A percentile compares a stretch with the other conserved stretches of the same genome.
Evolutionary conservation across 2,113 vertebrate species (phyloP).

Genomic region (Eptesicus fuscus): DNA sequence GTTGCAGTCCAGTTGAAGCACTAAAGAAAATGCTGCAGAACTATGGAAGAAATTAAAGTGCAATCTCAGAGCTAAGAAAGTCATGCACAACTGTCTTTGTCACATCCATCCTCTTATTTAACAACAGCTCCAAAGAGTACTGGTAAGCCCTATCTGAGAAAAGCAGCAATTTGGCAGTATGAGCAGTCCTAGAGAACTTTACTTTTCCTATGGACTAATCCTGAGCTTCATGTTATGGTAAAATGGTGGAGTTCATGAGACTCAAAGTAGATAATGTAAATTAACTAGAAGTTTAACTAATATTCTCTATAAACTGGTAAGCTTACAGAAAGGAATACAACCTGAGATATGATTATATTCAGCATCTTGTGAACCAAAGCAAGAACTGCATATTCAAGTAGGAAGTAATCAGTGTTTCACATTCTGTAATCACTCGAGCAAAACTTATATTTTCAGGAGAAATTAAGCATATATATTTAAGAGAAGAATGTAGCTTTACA

Average conservation of each 20-base stretch:
- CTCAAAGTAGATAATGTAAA: not conserved
- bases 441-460: slow-evolving; percentile 30
- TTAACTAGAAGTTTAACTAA: slow-evolving; percentile 9
- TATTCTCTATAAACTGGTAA: not conserved
- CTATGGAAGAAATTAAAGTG: not conserved
- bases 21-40: not conserved
- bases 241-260: not conserved
- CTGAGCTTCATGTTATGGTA: not conserved
- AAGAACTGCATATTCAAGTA: slow-evolving; percentile 14
- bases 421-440: slow-evolving; percentile 20
- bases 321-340: not conserved
- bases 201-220: not conserved
- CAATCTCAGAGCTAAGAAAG: not conserved
- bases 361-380: slow-evolving; percentile 32
- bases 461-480: slow-evolving; percentile 50
- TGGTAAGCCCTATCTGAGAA: not conserved
- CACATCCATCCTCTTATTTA: not conserved
- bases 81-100: not conserved
- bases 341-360: not conserved
- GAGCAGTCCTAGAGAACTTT: not conserved
- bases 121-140: not conserved
- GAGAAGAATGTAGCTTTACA: not conserved
- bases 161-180: not conserved
- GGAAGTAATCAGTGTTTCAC: slow-evolving; percentile 36
- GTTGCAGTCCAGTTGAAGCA: not conserved